Evolutionary conservation across 2,888 invertebrate genomes (phyloP).

Genomic region (Thyatira batis): DNA sequence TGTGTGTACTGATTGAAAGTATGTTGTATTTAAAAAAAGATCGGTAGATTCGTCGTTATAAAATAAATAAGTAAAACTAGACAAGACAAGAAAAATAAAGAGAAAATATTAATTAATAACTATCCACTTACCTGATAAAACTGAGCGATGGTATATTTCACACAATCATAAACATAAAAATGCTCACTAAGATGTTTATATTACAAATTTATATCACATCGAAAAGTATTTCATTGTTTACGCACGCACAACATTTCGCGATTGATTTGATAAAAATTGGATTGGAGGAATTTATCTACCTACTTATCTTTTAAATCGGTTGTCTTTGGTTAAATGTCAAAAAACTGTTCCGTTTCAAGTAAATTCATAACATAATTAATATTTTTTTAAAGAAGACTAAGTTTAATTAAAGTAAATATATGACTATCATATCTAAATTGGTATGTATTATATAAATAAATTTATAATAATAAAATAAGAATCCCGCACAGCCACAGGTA

Average conservation of each 20-base stretch:
- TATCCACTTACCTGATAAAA: neutral
- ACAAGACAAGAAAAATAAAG: neutral
- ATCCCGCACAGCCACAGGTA: no score
- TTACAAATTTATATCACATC: neutral
- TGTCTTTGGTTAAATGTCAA: neutral
- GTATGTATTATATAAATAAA: no score
- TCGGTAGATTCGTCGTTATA: no score
- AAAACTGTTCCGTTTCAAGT: neutral
- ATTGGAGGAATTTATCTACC: no score
- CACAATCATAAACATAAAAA: neutral
- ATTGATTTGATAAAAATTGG: neutral
- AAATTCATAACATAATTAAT: neutral
- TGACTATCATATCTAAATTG: no score
- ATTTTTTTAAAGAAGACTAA: neutral
- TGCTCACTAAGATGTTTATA: neutral
- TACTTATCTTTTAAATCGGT: no score
- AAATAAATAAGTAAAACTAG: neutral
- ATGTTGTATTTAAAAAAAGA: no score
- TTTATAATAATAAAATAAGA: no score
- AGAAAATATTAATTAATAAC: neutral
- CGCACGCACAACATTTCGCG: neutral
- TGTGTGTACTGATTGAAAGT: no score
- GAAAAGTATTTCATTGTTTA: neutral
- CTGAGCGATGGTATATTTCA: neutral
- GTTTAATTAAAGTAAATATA: no score